Evolutionary conservation across 1,140 invertebrate species (phyloP), one percentile per base, ranked within the genome.

Genomic region (Plectus sambesii): DNA sequence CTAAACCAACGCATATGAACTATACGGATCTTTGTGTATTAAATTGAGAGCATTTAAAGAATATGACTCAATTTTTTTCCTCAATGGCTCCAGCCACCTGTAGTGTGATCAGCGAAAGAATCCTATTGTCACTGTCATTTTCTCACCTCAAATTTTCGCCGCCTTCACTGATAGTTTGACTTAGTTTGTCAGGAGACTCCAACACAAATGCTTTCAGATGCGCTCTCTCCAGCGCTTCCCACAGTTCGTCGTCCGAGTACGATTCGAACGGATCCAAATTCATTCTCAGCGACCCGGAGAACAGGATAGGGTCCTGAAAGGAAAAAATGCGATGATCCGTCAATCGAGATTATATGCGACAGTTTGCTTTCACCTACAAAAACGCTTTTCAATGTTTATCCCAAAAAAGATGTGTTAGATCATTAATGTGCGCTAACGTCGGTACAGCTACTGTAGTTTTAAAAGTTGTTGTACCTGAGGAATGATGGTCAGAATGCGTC

Each of bases 231-330:
- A 90, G 72, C 2, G 82, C 84, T 56, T 64, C 79, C 80, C 80
- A 81, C 24, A 82, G 65, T 24, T 76, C 72, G 15, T 54, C 55
- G 61, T 82, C 81, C 3, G 45, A 56, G 51, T 74, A 73, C 8
- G 66, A 51, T 8, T 71, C 56, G 55, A 77, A 77, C 12, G 81
- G 80, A 69, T 82, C 81, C 15, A 82, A 62, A 63, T 82, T 82
- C 35, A 50, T 50, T 1, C 74, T 54, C 19, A 76, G 46, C 2
- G 61, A 64, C 4, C 74, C 74, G 15, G 68, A 73, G 55, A 76
- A 76, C 9, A 76, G 54, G 0, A 76, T 69, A 9, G 75, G 75
- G 53, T 77, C 75, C 70, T 77, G 12, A 58, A 51, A 49, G 12
- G 12, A 12, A 1, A 42, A 12, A 12, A 9, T 45, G n/a, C n/a